Evolutionary conservation across 2,888 invertebrate genomes (phyloP), one percentile per base, ranked within the genome.

Genomic region (Caenorhabditis sp.): DNA sequence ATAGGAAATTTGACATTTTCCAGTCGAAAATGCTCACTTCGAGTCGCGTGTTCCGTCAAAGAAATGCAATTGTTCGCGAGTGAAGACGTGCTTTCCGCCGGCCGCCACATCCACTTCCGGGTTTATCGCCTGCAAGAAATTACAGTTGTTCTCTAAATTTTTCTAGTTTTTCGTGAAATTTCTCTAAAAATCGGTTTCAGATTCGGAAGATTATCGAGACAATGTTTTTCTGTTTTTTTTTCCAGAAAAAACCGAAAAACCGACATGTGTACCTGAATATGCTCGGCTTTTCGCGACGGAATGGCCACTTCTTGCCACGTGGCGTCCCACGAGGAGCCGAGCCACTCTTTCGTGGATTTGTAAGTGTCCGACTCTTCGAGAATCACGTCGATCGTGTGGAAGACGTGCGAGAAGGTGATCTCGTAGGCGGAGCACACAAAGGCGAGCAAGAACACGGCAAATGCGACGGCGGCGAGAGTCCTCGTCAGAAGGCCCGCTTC

Each of bases 1-100:
- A n/a, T n/a, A n/a, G n/a, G 17, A 7, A 22, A 27, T 26, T 24
- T 22, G 3, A 15, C 17, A 50, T 37, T 15, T 26, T 27, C n/a
- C 9, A 9, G 6, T 37, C 13, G 7, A 27, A 46, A 27, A 46
- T 15, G 30, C 66, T 30, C 13, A 81, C 81, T 78, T 79, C 7
- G 83, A 83, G n/a, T 66, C 73, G 17, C 88, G 61, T 9, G 82
- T 82, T 48, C 88, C 88, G 74, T 88, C 88, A 58, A 88, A 88
- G 6, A 88, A 82, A 7, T 82, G 72, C 24, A 88, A 71, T 68
- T 88, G 88, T 55, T 88, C 88, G 2, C 74, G 66, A 6, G 87
- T 86, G 46, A 87, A 78, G 13, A 87, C 76, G 17, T 83, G 75
- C 39, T 82, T 63, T 32, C 78, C 80, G 37, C 72, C 75, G 0